Conservation (phyloP, 2,797 vertebrate species). For the Chaetophractus vellerosus region DNA sequence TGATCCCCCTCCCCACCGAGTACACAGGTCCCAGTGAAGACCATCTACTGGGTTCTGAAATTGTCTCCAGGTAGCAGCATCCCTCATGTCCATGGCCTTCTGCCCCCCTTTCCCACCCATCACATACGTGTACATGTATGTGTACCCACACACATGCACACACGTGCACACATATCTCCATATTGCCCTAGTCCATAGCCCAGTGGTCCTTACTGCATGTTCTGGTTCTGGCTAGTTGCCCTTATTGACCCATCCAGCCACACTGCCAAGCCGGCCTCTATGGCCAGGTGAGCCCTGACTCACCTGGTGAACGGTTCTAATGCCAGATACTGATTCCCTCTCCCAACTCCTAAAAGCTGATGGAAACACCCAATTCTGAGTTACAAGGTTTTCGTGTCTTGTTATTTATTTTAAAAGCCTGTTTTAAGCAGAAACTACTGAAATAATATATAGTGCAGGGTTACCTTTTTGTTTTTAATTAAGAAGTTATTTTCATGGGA, state of each 20-base stretch:
- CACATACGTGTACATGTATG: neutral
- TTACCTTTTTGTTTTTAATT: neutral
- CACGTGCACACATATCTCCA: neutral
- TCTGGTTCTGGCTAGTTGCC: neutral
- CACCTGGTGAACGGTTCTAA: neutral
- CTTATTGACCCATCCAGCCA: neutral
- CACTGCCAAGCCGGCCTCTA: neutral
- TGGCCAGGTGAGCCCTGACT: neutral
- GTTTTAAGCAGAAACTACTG: slow-evolving; percentile 34
- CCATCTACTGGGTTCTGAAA: neutral
- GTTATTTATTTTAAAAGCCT: slow-evolving; percentile 18
- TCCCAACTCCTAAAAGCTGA: neutral
- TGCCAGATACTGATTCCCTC: neutral
- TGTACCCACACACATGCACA: no score
- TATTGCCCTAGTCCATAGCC: neutral
- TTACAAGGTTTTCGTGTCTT: neutral
- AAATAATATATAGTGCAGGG: neutral
- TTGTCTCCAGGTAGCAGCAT: neutral
- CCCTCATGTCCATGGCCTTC: neutral
- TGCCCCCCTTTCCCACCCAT: accelerated
- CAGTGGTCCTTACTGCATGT: neutral
- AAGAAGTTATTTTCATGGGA: neutral
- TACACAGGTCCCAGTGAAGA: neutral
- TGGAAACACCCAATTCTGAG: neutral
- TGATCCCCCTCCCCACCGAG: neutral